Conservation (phyloP, 2,888 invertebrate species). For the Mycogona germanica region DNA sequence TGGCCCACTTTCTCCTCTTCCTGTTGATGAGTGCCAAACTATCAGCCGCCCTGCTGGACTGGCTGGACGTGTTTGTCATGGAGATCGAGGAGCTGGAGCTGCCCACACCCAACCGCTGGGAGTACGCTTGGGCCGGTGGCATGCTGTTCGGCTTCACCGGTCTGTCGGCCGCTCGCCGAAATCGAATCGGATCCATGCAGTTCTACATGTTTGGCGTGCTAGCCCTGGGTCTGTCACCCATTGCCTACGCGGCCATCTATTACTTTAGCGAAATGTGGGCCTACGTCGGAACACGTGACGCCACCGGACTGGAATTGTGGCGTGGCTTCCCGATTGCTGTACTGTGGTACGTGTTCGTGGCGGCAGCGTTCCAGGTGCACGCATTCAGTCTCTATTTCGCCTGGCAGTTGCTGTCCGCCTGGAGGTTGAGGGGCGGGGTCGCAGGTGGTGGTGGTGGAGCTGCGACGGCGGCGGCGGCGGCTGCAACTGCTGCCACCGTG, state of each 20-base stretch:
- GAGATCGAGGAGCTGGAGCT: constrained; percentile 87
- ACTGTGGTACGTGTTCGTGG: constrained; percentile 82
- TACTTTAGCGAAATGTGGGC: constrained; percentile 73
- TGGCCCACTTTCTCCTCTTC: constrained; percentile 81
- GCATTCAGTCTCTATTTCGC: constrained; percentile 74
- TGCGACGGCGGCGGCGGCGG: no score
- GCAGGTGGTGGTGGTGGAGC: no score
- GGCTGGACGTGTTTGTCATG: constrained; percentile 83
- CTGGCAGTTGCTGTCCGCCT: constrained; percentile 64
- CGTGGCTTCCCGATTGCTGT: constrained; percentile 83
- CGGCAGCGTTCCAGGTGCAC: constrained; percentile 77
- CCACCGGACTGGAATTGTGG: constrained; percentile 61
- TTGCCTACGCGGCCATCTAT: constrained; percentile 65
- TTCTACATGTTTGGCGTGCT: constrained; percentile 68
- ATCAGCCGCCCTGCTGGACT: constrained; percentile 80
- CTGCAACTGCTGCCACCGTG: no score
- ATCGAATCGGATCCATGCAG: constrained; percentile 59
- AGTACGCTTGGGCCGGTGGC: constrained; percentile 83
- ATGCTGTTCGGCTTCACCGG: constrained; percentile 71
- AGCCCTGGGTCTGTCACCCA: constrained; percentile 64
- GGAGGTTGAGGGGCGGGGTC: constrained; percentile 72
- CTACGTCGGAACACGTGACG: constrained; percentile 59
- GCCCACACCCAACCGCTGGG: constrained; percentile 85
- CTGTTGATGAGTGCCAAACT: constrained; percentile 83
- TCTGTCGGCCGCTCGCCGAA: constrained; percentile 70